Evolutionary conservation across 1,140 invertebrate genomes (phyloP).

Genomic region (Diachasmimorpha longicaudata): DNA sequence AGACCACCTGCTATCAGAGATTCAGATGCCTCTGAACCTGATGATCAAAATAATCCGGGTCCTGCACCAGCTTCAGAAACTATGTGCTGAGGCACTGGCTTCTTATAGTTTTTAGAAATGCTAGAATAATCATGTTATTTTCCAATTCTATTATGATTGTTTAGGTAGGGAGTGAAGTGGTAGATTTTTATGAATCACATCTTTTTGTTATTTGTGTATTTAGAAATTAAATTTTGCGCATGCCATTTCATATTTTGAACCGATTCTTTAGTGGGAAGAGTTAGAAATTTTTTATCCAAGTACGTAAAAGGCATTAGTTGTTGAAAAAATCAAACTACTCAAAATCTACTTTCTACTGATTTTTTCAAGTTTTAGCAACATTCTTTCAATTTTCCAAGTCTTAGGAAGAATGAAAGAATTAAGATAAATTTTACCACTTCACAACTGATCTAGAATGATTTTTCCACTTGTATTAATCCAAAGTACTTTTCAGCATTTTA

Average conservation of each 20-base stretch:
- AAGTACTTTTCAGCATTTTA: neutral
- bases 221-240: neutral
- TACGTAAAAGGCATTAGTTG: too few species aligned
- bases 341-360: too few species aligned
- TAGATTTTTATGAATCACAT: too few species aligned
- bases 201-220: neutral
- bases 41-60: constrained; percentile 46
- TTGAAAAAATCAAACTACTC: too few species aligned
- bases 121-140: neutral
- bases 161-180: neutral
- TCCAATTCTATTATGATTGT: neutral
- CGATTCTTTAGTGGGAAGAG: too few species aligned
- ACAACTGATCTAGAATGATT: neutral
- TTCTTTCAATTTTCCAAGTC: neutral
- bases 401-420: neutral
- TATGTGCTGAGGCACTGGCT: constrained; percentile 50
- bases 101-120: neutral
- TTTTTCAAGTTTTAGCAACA: too few species aligned
- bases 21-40: constrained; percentile 44
- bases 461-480: neutral
- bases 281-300: too few species aligned
- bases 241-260: too few species aligned
- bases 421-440: neutral
- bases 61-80: constrained; percentile 59
- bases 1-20: constrained; percentile 53